Conservation (phyloP, 2,113 vertebrate species). For the Neolamprologus caudopunctatus region DNA sequence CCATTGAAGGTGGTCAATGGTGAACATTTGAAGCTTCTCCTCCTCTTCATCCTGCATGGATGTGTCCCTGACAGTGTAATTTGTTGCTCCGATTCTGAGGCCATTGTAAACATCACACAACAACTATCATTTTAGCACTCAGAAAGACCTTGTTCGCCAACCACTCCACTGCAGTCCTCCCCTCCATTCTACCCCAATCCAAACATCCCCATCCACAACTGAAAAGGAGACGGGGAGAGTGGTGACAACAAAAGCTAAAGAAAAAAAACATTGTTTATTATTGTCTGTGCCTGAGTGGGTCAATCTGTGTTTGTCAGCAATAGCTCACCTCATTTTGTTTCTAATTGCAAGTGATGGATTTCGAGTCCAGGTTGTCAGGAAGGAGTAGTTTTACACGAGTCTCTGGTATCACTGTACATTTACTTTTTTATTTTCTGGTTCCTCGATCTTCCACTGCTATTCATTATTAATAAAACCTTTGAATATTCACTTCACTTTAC, state of each 20-base stretch:
- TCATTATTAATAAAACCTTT: background rate
- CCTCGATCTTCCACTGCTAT: background rate
- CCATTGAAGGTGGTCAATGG: slow-evolving; percentile 98
- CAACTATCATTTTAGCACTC: slow-evolving; percentile 82
- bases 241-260: slow-evolving; percentile 49
- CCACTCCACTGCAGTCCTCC: background rate
- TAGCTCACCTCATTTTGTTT: slow-evolving; percentile 62
- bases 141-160: slow-evolving; percentile 30
- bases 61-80: slow-evolving; percentile 97
- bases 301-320: slow-evolving; percentile 66
- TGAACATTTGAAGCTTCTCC: slow-evolving; percentile 93
- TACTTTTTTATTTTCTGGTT: background rate
- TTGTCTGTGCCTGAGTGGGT: slow-evolving; percentile 71
- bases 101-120: slow-evolving; percentile 88
- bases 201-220: background rate
- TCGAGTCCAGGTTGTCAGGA: background rate
- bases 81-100: slow-evolving; percentile 79
- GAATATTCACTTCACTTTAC: background rate
- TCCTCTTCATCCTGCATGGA: slow-evolving; percentile 79
- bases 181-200: background rate
- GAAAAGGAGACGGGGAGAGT: slow-evolving; percentile 31
- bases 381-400: background rate
- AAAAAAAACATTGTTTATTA: slow-evolving; percentile 57
- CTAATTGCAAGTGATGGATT: slow-evolving; percentile 69
- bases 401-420: background rate